These are phyloP conservation scores for Clarias fuscus DNA, from an alignment of 2,797 vertebrate genomes.

Conservation along the genomic window DNA sequence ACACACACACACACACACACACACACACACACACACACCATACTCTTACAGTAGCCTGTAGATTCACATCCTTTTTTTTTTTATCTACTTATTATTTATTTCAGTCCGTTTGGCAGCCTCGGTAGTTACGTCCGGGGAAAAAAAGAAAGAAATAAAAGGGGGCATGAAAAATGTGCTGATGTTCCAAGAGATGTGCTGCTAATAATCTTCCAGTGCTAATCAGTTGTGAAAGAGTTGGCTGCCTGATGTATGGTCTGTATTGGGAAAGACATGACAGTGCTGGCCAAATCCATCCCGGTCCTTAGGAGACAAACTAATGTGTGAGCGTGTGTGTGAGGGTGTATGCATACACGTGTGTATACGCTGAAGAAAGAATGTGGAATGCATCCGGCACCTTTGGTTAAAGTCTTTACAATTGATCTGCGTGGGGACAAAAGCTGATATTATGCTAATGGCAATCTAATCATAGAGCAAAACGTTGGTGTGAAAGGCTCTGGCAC, in stretches of 20 bases:
- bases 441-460: slow-evolving; percentile 76
- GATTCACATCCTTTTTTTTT: slow-evolving; percentile 28
- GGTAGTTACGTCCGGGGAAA: slow-evolving; percentile 66
- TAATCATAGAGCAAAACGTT: slow-evolving; percentile 67
- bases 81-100: slow-evolving; percentile 58
- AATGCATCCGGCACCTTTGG: slow-evolving; percentile 68
- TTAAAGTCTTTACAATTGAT: slow-evolving; percentile 47
- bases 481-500: slow-evolving; percentile 63
- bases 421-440: slow-evolving; percentile 68
- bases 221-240: slow-evolving; percentile 78
- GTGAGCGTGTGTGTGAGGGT: neutral
- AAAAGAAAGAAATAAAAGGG: slow-evolving; percentile 72
- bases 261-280: slow-evolving; percentile 72
- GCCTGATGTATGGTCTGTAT: slow-evolving; percentile 79
- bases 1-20: slow-evolving; percentile 37
- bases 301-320: slow-evolving; percentile 66
- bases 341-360: neutral
- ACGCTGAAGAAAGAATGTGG: slow-evolving; percentile 40
- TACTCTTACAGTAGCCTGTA: slow-evolving; percentile 21
- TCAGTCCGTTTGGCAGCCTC: slow-evolving; percentile 70
- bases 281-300: slow-evolving; percentile 85
- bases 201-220: slow-evolving; percentile 92
- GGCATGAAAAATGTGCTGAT: slow-evolving; percentile 49
- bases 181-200: slow-evolving; percentile 86
- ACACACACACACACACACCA: slow-evolving; percentile 17